phyloP scores from a whole-genome alignment of 2,797 vertebrate species.

The Gouania willdenowi region DNA sequence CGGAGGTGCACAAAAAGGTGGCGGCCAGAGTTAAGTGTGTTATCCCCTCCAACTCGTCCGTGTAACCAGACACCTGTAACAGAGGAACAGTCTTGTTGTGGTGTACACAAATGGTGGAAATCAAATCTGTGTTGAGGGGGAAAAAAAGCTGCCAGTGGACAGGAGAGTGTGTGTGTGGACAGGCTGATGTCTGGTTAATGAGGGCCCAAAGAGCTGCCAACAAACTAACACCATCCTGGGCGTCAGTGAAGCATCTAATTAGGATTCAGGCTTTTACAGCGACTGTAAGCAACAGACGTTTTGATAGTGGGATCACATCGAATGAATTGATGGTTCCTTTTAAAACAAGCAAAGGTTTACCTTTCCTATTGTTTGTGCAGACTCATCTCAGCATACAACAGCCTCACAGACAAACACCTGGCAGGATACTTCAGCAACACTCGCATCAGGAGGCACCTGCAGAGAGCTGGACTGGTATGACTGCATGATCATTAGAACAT shows the following conservation, averaged over 20 bases:
- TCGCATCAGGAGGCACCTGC: slow-evolving; percentile 86
- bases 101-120: slow-evolving; percentile 62
- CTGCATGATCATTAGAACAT: too few relatives aligned
- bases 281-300: slow-evolving; percentile 15
- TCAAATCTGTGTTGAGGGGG: slow-evolving; percentile 55
- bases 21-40: slow-evolving; percentile 57
- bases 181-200: slow-evolving; percentile 45
- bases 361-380: slow-evolving; percentile 73
- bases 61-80: slow-evolving; percentile 69
- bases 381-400: slow-evolving; percentile 85
- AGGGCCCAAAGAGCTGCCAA: slow-evolving; percentile 29
- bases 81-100: slow-evolving; percentile 65
- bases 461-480: slow-evolving; percentile 90
- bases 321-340: too few relatives aligned
- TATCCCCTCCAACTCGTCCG: slow-evolving; percentile 42
- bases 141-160: slow-evolving; percentile 34
- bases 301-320: not conserved
- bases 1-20: slow-evolving; percentile 41
- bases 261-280: slow-evolving; percentile 16
- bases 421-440: slow-evolving; percentile 89
- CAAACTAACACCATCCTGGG: slow-evolving; percentile 35
- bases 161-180: slow-evolving; percentile 1
- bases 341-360: too few relatives aligned
- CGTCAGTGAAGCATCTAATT: slow-evolving; percentile 20
- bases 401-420: slow-evolving; percentile 92